phyloP scores from a whole-genome alignment of 1,140 invertebrate genomes.

The Heliconius hermathena region DNA sequence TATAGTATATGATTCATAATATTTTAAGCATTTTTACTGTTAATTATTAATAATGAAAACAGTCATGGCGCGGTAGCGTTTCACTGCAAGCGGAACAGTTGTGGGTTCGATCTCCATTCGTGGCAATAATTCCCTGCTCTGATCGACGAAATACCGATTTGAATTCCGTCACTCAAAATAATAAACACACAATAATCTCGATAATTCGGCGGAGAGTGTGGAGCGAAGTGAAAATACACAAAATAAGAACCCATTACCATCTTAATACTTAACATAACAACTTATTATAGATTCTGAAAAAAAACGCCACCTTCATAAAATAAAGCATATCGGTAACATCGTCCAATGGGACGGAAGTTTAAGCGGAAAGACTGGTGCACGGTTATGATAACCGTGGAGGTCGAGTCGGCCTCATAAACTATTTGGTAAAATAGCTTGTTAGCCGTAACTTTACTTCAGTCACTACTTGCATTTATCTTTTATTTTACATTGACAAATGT shows the following conservation, averaged over 20 bases:
- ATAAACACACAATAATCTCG: not conserved
- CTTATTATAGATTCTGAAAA: not conserved
- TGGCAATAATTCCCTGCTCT: not conserved
- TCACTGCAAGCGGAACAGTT: too few relatives aligned
- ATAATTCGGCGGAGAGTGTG: too few relatives aligned
- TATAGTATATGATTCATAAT: not conserved
- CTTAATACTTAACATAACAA: not conserved
- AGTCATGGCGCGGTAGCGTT: too few relatives aligned
- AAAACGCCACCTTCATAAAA: not conserved
- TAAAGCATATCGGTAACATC: conserved; percentile 2
- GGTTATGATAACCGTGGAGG: conserved; percentile 7
- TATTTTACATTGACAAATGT: too few relatives aligned
- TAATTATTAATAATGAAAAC: not conserved
- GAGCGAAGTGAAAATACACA: not conserved
- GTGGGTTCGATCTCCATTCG: not conserved
- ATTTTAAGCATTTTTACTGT: too few relatives aligned
- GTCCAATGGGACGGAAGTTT: conserved; percentile 40
- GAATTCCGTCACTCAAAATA: not conserved
- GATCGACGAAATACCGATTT: not conserved
- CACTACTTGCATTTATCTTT: too few relatives aligned
- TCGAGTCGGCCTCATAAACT: not conserved
- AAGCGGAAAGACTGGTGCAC: conserved; percentile 43
- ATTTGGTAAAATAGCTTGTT: not conserved
- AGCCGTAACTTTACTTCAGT: not conserved
- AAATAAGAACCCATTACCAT: not conserved